Conservation (phyloP, 2,888 invertebrate species). For the Calliphora vomitoria region DNA sequence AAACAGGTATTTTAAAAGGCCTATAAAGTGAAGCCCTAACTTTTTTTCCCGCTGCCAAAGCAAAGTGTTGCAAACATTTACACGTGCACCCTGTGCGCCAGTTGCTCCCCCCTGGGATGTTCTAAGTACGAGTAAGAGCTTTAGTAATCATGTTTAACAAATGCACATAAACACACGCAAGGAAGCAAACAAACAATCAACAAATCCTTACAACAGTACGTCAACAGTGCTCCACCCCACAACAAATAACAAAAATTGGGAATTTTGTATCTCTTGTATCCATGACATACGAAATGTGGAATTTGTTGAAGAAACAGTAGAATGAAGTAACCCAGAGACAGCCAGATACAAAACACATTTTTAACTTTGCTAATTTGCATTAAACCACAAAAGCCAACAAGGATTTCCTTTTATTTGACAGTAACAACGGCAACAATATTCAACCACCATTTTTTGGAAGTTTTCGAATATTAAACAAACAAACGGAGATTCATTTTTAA, state of each 20-base stretch:
- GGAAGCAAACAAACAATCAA: constrained; percentile 40
- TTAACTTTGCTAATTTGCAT: constrained; percentile 74
- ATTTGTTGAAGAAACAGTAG: neutral
- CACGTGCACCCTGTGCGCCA: constrained; percentile 54
- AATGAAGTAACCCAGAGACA: neutral
- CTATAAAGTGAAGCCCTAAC: too few species aligned
- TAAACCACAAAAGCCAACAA: constrained; percentile 70
- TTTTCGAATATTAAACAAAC: too few species aligned
- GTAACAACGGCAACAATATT: constrained; percentile 31
- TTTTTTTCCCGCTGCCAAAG: neutral
- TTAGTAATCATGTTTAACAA: constrained; percentile 68
- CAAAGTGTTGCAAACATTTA: constrained; percentile 34
- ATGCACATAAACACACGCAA: neutral
- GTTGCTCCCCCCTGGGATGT: constrained; percentile 46
- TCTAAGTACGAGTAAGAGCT: constrained; percentile 48
- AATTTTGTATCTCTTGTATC: constrained; percentile 20
- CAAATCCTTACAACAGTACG: constrained; percentile 6
- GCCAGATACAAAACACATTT: constrained; percentile 47
- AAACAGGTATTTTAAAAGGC: too few species aligned
- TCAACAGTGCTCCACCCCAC: constrained; percentile 18
- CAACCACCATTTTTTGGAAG: constrained; percentile 44
- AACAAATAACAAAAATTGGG: neutral
- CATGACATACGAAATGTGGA: constrained; percentile 26
- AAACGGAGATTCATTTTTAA: neutral
- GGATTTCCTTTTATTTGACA: constrained; percentile 67